phyloP scores from a whole-genome alignment of 2,113 vertebrate species.

The Nothoprocta perdicaria region DNA sequence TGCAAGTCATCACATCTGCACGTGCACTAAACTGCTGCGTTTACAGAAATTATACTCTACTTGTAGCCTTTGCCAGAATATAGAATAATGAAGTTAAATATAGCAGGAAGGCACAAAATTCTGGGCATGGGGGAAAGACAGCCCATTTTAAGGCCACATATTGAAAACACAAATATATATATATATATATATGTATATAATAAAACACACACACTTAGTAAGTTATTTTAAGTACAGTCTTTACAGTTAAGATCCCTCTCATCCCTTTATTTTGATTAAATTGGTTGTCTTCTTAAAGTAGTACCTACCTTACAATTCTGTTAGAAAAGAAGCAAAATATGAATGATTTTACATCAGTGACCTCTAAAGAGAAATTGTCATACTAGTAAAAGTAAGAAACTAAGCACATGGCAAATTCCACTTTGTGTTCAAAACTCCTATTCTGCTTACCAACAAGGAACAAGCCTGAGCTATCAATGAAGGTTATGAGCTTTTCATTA shows the following conservation, averaged over 20 bases:
- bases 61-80: constrained; percentile 72
- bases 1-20: constrained; percentile 80
- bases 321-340: not conserved
- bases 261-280: not conserved
- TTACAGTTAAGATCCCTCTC: not conserved
- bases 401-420: not conserved
- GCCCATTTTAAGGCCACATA: not conserved
- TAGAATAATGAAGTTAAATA: constrained; percentile 69
- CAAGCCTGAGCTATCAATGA: not conserved
- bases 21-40: constrained; percentile 70
- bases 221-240: not conserved
- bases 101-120: constrained; percentile 39
- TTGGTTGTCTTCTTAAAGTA: not conserved
- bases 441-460: not conserved
- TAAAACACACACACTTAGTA: not conserved
- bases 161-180: not conserved
- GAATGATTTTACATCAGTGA: not conserved
- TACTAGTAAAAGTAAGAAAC: not conserved
- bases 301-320: not conserved
- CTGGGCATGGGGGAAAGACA: not conserved
- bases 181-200: not conserved
- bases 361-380: not conserved
- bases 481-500: not conserved
- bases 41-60: constrained; percentile 34
- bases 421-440: not conserved